Evolutionary conservation across 1,140 invertebrate genomes (phyloP).

Genomic region (Xylocopa sonorina): DNA sequence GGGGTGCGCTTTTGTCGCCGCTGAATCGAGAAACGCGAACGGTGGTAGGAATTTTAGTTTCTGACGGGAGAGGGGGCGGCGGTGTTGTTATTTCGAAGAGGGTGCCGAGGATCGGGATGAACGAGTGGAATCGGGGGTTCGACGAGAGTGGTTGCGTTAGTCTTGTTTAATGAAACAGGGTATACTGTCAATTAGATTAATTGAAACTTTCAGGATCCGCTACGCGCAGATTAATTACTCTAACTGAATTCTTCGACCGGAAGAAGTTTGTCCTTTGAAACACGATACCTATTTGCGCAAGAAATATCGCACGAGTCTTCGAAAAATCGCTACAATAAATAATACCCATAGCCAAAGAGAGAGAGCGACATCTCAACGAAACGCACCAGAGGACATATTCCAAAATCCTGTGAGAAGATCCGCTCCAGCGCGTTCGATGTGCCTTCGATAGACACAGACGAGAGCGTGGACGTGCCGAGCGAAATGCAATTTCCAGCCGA

Average conservation of each 20-base stretch:
- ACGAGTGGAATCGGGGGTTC: conserved; percentile 6
- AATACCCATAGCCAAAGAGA: no score
- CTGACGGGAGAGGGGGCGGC: no score
- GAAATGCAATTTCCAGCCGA: conserved; percentile 43
- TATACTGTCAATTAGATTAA: background rate
- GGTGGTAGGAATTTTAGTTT: conserved; percentile 43
- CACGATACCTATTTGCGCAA: no score
- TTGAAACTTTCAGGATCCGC: no score
- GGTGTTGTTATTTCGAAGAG: conserved; percentile 50
- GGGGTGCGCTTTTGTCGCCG: conserved; percentile 32
- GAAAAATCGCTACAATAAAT: no score
- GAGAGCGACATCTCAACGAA: no score
- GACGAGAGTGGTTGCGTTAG: background rate
- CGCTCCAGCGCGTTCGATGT: background rate
- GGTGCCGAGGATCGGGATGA: background rate
- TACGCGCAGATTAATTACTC: no score
- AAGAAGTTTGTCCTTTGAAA: no score
- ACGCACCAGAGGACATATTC: no score
- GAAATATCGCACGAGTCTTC: no score
- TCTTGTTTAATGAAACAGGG: background rate
- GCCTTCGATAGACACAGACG: background rate
- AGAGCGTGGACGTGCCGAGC: background rate
- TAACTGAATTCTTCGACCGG: no score
- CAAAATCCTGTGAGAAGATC: background rate
- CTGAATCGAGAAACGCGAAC: conserved; percentile 10